phyloP scores from a whole-genome alignment of 2,113 vertebrate species.

The Verasper variegatus region DNA sequence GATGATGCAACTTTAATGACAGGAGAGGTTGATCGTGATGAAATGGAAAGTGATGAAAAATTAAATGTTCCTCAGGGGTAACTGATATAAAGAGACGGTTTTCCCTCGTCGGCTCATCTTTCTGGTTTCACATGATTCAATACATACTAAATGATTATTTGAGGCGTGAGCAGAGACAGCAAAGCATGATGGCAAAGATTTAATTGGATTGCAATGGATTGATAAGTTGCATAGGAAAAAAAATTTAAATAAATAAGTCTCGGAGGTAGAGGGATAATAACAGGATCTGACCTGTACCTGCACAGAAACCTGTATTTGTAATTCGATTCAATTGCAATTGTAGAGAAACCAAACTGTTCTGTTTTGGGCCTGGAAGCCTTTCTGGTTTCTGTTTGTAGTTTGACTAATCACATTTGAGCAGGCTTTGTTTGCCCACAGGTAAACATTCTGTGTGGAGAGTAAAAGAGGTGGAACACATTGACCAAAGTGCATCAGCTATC shows the following conservation, averaged over 20 bases:
- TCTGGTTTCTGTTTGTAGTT: too few species aligned
- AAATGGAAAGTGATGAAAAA: slow-evolving; percentile 49
- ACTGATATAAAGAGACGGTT: slow-evolving; percentile 48
- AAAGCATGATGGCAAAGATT: not conserved
- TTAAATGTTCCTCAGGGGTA: slow-evolving; percentile 38
- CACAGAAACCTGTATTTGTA: too few species aligned
- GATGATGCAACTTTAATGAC: slow-evolving; percentile 54
- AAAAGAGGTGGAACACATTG: too few species aligned
- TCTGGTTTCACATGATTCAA: slow-evolving; percentile 25
- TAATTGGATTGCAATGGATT: slow-evolving; percentile 7
- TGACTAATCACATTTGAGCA: too few species aligned
- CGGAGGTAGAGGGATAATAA: not conserved
- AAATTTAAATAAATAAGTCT: not conserved
- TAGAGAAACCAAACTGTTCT: too few species aligned
- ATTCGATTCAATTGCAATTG: too few species aligned
- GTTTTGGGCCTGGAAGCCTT: too few species aligned
- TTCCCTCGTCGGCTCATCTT: not conserved
- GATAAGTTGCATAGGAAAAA: not conserved
- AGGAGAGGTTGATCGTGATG: slow-evolving; percentile 31
- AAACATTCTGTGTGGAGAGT: too few species aligned
- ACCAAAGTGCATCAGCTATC: too few species aligned
- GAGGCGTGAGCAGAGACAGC: slow-evolving; percentile 14
- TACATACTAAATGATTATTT: slow-evolving; percentile 31
- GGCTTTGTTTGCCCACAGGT: too few species aligned
- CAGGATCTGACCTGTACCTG: too few species aligned